These are phyloP conservation scores for Lytechinus pictus DNA, from an alignment of 35 echinoderm and acorn worm species.

Conservation along the genomic window DNA sequence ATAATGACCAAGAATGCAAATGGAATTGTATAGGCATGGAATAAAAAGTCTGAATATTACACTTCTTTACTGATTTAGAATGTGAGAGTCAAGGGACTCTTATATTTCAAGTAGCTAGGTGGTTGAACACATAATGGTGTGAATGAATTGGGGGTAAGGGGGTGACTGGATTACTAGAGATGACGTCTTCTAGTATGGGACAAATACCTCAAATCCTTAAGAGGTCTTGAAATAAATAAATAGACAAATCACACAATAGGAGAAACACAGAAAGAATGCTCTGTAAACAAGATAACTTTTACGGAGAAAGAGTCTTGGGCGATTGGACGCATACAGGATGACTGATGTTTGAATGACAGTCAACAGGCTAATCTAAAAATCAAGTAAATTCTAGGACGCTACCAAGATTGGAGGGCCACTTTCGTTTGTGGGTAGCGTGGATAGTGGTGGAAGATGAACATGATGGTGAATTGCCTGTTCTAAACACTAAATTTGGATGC, in stretches of 20 bases:
- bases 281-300: neutral
- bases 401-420: neutral
- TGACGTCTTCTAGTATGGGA: neutral
- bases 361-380: conserved; percentile 23
- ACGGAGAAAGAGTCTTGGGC: neutral
- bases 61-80: neutral
- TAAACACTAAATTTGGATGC: neutral
- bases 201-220: conserved; percentile 39
- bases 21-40: too few species aligned
- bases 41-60: neutral
- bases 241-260: neutral
- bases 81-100: neutral
- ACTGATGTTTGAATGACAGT: conserved; percentile 9
- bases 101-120: neutral
- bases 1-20: neutral
- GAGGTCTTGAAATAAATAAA: conserved; percentile 35
- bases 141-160: neutral
- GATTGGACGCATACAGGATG: neutral
- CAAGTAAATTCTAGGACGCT: neutral
- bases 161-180: neutral
- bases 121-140: neutral
- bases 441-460: neutral
- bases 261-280: neutral
- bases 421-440: neutral
- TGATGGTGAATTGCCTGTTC: neutral